Evolutionary conservation across 2,888 invertebrate genomes (phyloP), one percentile per base, ranked within the genome.

Genomic region (Amphipyra tragopoginis): DNA sequence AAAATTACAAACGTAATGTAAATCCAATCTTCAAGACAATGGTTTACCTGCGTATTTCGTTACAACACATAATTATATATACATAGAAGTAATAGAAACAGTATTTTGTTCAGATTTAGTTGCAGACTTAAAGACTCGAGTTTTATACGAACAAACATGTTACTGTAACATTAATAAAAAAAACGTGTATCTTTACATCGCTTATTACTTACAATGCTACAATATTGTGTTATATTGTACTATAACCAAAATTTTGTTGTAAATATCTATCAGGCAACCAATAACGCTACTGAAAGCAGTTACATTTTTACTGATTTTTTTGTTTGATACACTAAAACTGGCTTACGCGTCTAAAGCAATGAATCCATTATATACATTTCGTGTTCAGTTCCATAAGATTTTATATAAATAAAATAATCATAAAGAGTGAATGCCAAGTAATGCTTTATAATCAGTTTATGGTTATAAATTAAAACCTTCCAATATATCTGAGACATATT

Each of bases 1-100:
- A 76, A 79, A 66, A 65, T 68, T 56, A 63, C 57, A 64, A 61
- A 64, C 49, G 55, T 66, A 58, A 65, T 51, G 72, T 71, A 71
- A 53, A 71, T 64, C 52, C 63, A 70, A 68, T 76, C 42, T 60
- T 56, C 47, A 69, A 70, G 74, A 63, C 45, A 65, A 38, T 52
- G 52, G 14, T 60, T 64, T 59, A 73, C 74, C 74, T 50, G 56
- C 34, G 26, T 65, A 54, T 66, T 69, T 72, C 48, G 48, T 65
- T 65, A 59, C 51, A 53, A 21, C 53, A 66, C 53, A 67, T 62
- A 47, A 33, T 52, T 54, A 69, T 59, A 60, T 68, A 21, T 21
- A 69, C 59, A 74, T 52, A 77, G 43, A 60, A 60, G 47, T 48
- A 49, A 51, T 48, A 73, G 29, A 56, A 77, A 60, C 53, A 65